Base-by-base conservation (phyloP, 2,888 invertebrate species). In the Acronicta psi region DNA sequence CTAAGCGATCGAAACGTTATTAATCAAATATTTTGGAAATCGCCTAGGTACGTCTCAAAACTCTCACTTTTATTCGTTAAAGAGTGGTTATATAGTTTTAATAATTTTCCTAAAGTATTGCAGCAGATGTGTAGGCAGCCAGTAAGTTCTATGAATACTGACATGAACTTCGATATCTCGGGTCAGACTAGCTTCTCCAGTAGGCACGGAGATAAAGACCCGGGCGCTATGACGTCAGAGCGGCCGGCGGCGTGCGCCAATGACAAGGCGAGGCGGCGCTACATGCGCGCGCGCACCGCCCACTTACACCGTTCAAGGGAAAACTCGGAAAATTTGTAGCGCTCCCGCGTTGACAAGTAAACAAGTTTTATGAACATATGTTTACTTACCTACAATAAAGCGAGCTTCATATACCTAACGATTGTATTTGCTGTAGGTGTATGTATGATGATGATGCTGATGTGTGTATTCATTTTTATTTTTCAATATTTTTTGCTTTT, bases 221-320 rank as follows among this genome's bases (percentile, higher is more conserved):
- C 84, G 81, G 80, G 83, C 84, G 86, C 79, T 63, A 78, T 93
- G 93, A 94, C 93, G 93, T 94, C 92, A 93, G 81, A 90, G 87
- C 83, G 93, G 91, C 77, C 92, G 82, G 87, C 81, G 53, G 61
- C 69, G 80, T 65, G 84, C 81, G 79, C 93, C 93, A 92, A 93
- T 93, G 77, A 86, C 85, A 79, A 62, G 45, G 77, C 84, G 82
- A 90, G 91, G 90, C 92, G 93, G 91, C 79, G 85, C 87, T 80
- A 71, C 67, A 60, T 74, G 85, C 86, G 85, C 83, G 43, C 59
- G 81, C 85, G 91, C 84, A 86, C 86, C 93, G 93, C 93, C 93
- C 93, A 90, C 90, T 78, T 56, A 66, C 68, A 69, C 54, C 69
- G 55, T 75, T 64, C 71, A 59, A 69, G 70, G 88, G 85, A 89